phyloP scores from a whole-genome alignment of 1,140 invertebrate genomes.

The Diachasma alloeum region DNA sequence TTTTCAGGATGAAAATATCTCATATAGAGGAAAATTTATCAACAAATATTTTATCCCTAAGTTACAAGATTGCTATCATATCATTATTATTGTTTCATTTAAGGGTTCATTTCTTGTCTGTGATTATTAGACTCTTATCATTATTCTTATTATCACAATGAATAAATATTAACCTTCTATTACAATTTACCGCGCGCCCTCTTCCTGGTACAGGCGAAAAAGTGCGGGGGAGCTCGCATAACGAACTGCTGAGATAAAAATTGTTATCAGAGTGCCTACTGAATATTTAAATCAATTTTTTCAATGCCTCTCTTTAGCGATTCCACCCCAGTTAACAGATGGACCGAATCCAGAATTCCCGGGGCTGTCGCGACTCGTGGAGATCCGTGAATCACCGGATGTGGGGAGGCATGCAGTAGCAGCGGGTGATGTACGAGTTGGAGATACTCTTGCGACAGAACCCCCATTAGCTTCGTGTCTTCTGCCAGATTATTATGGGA shows the following conservation, averaged over 20 bases:
- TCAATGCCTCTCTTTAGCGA: constrained; percentile 8
- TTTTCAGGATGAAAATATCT: too few relatives aligned
- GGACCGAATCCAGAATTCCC: constrained; percentile 17
- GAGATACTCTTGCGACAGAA: constrained; percentile 77
- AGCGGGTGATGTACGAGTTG: constrained; percentile 67
- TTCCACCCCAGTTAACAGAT: constrained; percentile 10
- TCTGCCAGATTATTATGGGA: constrained; percentile 74
- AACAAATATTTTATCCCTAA: too few relatives aligned
- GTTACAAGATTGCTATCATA: too few relatives aligned
- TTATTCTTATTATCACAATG: too few relatives aligned
- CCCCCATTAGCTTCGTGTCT: constrained; percentile 79
- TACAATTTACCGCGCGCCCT: too few relatives aligned
- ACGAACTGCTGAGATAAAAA: too few relatives aligned
- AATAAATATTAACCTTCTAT: too few relatives aligned
- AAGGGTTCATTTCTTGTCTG: too few relatives aligned
- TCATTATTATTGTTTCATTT: too few relatives aligned
- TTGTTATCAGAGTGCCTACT: background rate
- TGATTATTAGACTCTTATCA: too few relatives aligned
- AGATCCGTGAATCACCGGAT: constrained; percentile 59
- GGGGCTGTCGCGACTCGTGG: constrained; percentile 56
- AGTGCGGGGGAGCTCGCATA: background rate
- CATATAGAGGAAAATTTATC: too few relatives aligned
- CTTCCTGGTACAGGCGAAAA: background rate
- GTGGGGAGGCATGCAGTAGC: constrained; percentile 71
- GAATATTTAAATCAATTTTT: background rate